Base-by-base conservation (phyloP, 2,797 vertebrate genomes). In the Sebastes ruberrimus region DNA sequence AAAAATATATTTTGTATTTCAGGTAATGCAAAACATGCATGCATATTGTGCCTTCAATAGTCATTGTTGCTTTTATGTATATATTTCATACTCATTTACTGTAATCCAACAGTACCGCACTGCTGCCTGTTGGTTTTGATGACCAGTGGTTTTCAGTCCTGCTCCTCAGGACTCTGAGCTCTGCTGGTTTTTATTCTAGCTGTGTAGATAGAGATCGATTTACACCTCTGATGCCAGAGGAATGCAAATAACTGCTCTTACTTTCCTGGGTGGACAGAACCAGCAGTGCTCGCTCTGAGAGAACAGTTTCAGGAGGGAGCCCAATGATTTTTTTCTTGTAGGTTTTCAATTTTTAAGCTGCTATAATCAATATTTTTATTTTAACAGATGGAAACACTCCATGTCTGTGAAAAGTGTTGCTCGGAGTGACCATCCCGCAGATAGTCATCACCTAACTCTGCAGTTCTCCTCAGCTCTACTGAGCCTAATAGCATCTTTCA, bases 121-220 rank as follows among this genome's bases (percentile, higher is more conserved):
- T 23, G 22, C 52, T 74, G 35, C 30, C 52, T 32, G 53, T 28
- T 66, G 52, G 32, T 18, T 18, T 77, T 23, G 10, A n/a, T 61
- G 30, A 65, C 67, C 22, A n/a, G 3, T 64, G 61, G 46, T 25
- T 72, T 60, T 68, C 35, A 77, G 28, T 75, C 49, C 7, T 57
- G 18, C 56, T 53, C 55, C 22, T 65, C 38, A 7, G 38, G 65
- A 74, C 53, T 70, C 42, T 30, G 25, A 65, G n/a, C 33, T 38
- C 55, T 57, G 70, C 64, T 80, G 61, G 10, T 61, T 81, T 85
- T 65, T 62, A 74, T 86, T 82, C 22, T 42, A 16, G 22, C 68
- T 60, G 60, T 74, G 46, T 62, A 63, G 20, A 6, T 13, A 63
- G 60, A 76, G 35, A 74, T 73, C 56, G 71, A 82, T 88, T 83